A percentile compares a stretch with the other conserved stretches of the same genome.
These are phyloP conservation scores for Eupithecia centaureata DNA, from an alignment of 2,888 invertebrate genomes.

Conservation along the genomic window DNA sequence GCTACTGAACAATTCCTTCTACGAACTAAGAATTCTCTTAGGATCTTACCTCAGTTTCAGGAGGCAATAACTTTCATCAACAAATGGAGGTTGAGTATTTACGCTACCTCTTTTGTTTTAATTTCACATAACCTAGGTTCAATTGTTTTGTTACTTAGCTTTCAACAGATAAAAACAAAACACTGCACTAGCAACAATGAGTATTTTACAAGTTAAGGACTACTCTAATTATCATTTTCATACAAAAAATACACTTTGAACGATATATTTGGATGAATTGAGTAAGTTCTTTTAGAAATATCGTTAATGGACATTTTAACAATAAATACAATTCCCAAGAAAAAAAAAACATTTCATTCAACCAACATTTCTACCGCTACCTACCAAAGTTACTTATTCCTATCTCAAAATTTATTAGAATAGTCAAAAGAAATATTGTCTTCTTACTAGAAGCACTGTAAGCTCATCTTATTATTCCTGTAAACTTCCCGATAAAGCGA, in stretches of 20 bases:
- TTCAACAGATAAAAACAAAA: background rate
- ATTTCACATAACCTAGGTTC: background rate
- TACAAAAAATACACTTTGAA: no score
- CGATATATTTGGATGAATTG: no score
- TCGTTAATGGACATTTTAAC: background rate
- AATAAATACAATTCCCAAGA: background rate
- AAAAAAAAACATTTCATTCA: background rate
- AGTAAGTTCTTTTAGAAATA: no score
- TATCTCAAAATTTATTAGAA: background rate
- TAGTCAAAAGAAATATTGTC: background rate
- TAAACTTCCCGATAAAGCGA: conserved; percentile 35
- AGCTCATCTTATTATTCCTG: background rate
- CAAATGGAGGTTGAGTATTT: conserved; percentile 21
- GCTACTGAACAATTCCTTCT: conserved; percentile 56
- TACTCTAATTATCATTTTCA: no score
- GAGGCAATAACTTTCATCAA: conserved; percentile 50
- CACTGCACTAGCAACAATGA: background rate
- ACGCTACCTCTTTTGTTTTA: conserved; percentile 2
- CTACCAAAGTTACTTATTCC: no score
- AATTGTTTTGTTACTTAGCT: background rate
- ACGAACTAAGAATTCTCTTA: conserved; percentile 49
- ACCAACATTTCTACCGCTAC: background rate
- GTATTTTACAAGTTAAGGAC: no score
- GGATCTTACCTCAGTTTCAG: conserved; percentile 51
- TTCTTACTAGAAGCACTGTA: background rate